Evolutionary conservation across 2,113 vertebrate species (phyloP).

Genomic region (Mobula birostris): DNA sequence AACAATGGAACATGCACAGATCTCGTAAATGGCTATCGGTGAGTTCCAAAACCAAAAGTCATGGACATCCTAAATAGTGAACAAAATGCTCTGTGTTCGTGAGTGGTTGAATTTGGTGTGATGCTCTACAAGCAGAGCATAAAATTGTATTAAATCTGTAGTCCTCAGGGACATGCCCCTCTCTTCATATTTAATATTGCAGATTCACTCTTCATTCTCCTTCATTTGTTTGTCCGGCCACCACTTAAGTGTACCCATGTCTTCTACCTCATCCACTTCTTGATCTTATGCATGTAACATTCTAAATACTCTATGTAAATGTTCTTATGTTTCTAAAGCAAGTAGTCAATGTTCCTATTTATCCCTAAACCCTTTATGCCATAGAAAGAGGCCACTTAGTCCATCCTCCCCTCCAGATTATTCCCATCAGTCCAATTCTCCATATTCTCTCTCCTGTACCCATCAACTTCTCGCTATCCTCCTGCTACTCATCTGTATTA

Average conservation of each 20-base stretch:
- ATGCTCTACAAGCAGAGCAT: not conserved
- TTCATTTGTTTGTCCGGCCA: too few species aligned
- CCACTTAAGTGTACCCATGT: not conserved
- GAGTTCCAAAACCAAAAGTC: slow-evolving; percentile 40
- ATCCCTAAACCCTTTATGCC: too few species aligned
- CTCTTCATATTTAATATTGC: too few species aligned
- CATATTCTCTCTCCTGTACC: too few species aligned
- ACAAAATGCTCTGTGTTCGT: not conserved
- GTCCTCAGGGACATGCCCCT: not conserved
- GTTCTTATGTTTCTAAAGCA: not conserved
- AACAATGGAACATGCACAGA: slow-evolving; percentile 67
- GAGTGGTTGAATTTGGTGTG: not conserved
- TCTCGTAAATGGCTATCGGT: slow-evolving; percentile 65
- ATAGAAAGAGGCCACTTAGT: too few species aligned
- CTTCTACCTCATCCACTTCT: not conserved
- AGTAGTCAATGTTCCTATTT: too few species aligned
- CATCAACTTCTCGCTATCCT: too few species aligned
- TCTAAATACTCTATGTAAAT: not conserved
- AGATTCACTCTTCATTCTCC: too few species aligned
- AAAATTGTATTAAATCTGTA: not conserved
- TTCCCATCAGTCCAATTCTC: too few species aligned
- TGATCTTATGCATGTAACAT: not conserved
- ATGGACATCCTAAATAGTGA: not conserved
- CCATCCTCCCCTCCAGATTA: too few species aligned
- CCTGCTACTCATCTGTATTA: too few species aligned